phyloP scores from a whole-genome alignment of 64 coral and sea anemone genomes.

The Montipora foliosa region DNA sequence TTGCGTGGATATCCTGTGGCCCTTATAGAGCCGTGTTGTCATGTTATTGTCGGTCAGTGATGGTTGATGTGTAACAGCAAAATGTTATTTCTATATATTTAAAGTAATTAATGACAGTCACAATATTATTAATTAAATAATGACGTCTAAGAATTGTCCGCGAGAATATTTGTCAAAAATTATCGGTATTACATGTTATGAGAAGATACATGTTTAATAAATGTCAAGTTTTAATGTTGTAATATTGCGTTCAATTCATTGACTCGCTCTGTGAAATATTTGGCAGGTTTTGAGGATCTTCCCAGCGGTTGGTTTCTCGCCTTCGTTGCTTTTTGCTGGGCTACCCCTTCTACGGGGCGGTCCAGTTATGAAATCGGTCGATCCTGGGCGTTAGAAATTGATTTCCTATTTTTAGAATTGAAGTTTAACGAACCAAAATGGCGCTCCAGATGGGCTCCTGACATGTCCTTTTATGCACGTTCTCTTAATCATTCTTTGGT shows the following conservation, averaged over 20 bases:
- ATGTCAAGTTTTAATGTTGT: slow-evolving; percentile 54
- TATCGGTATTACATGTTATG: slow-evolving; percentile 31
- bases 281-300: too few relatives aligned
- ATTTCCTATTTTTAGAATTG: too few relatives aligned
- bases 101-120: slow-evolving; percentile 29
- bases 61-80: slow-evolving; percentile 17
- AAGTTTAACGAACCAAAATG: too few relatives aligned
- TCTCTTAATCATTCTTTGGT: too few relatives aligned
- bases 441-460: too few relatives aligned
- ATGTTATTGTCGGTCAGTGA: slow-evolving; percentile 18
- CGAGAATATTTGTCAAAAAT: slow-evolving; percentile 50
- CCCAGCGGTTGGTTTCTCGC: too few relatives aligned
- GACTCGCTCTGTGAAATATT: neutral
- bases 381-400: too few relatives aligned
- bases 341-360: too few relatives aligned
- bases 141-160: slow-evolving; percentile 53
- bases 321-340: too few relatives aligned
- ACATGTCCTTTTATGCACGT: too few relatives aligned
- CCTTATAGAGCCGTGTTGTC: slow-evolving; percentile 6
- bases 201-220: slow-evolving; percentile 60
- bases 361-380: too few relatives aligned
- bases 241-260: neutral
- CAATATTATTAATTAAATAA: slow-evolving; percentile 43
- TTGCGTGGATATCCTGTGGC: neutral
- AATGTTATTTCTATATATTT: slow-evolving; percentile 61